Evolutionary conservation across 64 coral and sea anemone species (phyloP), one percentile per base, ranked within the genome.

Genomic region (Actinia tenebrosa): DNA sequence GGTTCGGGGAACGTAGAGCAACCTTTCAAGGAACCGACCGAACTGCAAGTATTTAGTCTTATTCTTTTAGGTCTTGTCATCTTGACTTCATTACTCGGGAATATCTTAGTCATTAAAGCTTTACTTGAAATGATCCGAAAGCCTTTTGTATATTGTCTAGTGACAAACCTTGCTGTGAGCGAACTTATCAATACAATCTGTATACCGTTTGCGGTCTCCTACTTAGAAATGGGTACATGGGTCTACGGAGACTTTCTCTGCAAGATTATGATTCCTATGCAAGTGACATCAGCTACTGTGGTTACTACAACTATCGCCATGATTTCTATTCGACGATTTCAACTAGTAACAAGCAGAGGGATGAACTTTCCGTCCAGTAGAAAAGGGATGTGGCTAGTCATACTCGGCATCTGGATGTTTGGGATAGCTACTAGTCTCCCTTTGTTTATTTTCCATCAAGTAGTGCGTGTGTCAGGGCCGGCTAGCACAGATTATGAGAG

Each of bases 101-200:
- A 91, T 45, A 13, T 85, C 37, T 44, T 91, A 61, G 90, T 91
- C n/a, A 79, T 86, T 25, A 91, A 91, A 72, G 85, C 90, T 2
- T 60, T 91, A 7, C 23, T 86, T 23, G 75, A 72, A n/a, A 77
- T 82, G 19, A 85, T 23, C 17, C 53, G 15, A 17, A 91, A 91
- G 50, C 79, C 90, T 54, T 91, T 87, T 60, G 56, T 58, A 4
- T 91, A 91, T 25, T 86, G 84, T 62, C 60, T 95, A 26, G 94
- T 95, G 26, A 91, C 90, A 7, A 97, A 97, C 50, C 83, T 97
- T 83, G 94, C 91, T 10, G 86, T 87, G 14, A 91, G 90, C 10
- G 94, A 97, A 20, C 89, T 97, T 13, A 82, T 89, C 44, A 97
- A 89, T 44, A 90, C 94, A 4, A 0, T 86, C 0, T 92, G 91